These are phyloP conservation scores for Muschampia plurimacula DNA, from an alignment of 2,888 invertebrate species.

Conservation along the genomic window DNA sequence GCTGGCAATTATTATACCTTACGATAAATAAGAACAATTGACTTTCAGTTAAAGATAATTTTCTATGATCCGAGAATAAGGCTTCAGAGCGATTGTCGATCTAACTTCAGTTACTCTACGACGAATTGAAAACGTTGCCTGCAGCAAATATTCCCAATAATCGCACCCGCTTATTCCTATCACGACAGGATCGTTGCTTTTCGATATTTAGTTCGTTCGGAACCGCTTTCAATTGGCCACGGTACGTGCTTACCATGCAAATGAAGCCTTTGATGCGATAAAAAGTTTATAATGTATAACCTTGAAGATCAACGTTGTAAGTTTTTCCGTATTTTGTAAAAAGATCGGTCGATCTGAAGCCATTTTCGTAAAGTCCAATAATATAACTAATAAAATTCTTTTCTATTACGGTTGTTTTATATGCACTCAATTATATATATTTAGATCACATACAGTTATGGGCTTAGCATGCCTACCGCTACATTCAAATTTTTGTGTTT, in stretches of 20 bases:
- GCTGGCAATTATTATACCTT: too few relatives aligned
- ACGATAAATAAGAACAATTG: too few relatives aligned
- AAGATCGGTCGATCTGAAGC: too few relatives aligned
- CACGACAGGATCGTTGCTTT: constrained; percentile 18
- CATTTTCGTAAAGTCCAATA: too few relatives aligned
- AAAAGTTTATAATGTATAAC: background rate
- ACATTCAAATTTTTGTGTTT: too few relatives aligned
- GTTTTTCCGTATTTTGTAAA: background rate
- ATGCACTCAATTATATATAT: too few relatives aligned
- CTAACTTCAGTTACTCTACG: background rate
- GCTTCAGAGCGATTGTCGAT: background rate
- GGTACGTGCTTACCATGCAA: constrained; percentile 8
- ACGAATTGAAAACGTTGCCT: background rate
- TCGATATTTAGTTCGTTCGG: constrained; percentile 15
- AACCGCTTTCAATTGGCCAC: constrained; percentile 18
- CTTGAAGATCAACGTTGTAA: background rate
- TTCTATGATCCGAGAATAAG: too few relatives aligned
- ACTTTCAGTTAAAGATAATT: too few relatives aligned
- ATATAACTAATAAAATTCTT: too few relatives aligned
- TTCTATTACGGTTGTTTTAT: too few relatives aligned
- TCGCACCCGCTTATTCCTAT: constrained; percentile 3
- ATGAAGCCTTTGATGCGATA: background rate
- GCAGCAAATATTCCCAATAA: background rate
- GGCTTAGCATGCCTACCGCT: too few relatives aligned
- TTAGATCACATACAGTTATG: too few relatives aligned